Evolutionary conservation across 1,140 invertebrate genomes (phyloP).

Genomic region (Acyrthosiphon pisum): DNA sequence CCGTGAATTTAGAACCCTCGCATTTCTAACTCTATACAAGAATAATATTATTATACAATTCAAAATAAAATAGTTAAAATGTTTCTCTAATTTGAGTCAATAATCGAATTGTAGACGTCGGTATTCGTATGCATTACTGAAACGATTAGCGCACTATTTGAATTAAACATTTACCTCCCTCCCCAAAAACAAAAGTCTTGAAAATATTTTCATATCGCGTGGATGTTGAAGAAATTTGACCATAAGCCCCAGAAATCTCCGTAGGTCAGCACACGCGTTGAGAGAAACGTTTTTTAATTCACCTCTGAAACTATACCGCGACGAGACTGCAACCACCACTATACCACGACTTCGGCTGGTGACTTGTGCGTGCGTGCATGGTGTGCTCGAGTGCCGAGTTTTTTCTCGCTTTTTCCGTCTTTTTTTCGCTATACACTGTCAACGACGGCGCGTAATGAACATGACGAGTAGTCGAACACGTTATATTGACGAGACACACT

Average conservation of each 20-base stretch:
- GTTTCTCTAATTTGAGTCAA: background rate
- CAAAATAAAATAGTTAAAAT: too few species aligned
- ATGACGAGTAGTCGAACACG: conserved; percentile 51
- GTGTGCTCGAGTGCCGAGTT: background rate
- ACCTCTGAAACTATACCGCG: too few species aligned
- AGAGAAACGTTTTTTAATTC: background rate
- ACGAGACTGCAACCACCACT: background rate
- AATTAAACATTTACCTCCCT: background rate
- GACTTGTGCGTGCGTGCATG: background rate
- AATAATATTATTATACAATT: too few species aligned
- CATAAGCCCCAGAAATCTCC: background rate
- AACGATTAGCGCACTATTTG: background rate
- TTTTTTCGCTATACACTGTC: background rate
- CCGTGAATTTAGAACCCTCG: too few species aligned
- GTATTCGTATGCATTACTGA: background rate
- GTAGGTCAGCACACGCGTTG: too few species aligned
- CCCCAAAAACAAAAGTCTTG: background rate
- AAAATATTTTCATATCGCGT: background rate
- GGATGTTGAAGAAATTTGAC: too few species aligned
- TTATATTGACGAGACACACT: conserved; percentile 35
- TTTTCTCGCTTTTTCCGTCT: background rate
- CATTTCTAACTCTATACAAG: too few species aligned
- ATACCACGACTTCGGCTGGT: background rate
- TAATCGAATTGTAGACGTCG: background rate
- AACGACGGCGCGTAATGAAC: conserved; percentile 54